A percentile compares a stretch with the other conserved stretches of the same genome.
Evolutionary conservation across 2,888 invertebrate species (phyloP).

Genomic region (Osmoderma eremita): DNA sequence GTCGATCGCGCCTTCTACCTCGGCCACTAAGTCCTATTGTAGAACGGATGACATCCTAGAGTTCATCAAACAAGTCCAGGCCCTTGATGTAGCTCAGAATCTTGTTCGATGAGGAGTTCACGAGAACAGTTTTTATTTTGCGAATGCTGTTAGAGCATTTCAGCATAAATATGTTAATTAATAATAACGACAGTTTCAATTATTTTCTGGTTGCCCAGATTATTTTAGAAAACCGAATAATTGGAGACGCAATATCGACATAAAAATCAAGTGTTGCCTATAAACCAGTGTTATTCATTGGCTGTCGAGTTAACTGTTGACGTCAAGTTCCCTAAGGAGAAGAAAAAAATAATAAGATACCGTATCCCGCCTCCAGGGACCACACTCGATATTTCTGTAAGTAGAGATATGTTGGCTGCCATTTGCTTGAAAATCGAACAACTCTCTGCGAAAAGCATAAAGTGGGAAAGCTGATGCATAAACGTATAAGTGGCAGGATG

Average conservation of each 20-base stretch:
- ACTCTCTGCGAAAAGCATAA: neutral
- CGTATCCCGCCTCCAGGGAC: constrained; percentile 6
- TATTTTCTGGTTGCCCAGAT: too few species aligned
- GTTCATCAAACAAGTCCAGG: too few species aligned
- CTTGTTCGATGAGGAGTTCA: too few species aligned
- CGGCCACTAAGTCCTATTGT: too few species aligned
- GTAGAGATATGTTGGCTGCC: constrained; percentile 5
- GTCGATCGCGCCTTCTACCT: too few species aligned
- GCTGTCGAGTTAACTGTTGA: constrained; percentile 22
- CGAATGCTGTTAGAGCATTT: neutral
- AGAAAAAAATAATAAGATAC: constrained; percentile 33
- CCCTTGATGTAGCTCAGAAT: neutral
- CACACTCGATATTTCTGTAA: constrained; percentile 7
- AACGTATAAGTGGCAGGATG: too few species aligned
- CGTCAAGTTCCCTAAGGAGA: constrained; percentile 15
- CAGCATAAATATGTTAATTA: too few species aligned
- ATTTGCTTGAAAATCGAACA: constrained; percentile 20
- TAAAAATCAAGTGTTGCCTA: constrained; percentile 11
- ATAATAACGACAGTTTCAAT: too few species aligned
- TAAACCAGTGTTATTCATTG: constrained; percentile 10
- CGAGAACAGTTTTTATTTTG: too few species aligned
- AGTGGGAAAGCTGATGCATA: too few species aligned
- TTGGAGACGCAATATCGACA: neutral
- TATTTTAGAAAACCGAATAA: too few species aligned
- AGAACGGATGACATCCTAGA: too few species aligned